These are phyloP conservation scores for Sternarchorhynchus goeldii DNA, from an alignment of 2,797 vertebrate species.

Conservation along the genomic window DNA sequence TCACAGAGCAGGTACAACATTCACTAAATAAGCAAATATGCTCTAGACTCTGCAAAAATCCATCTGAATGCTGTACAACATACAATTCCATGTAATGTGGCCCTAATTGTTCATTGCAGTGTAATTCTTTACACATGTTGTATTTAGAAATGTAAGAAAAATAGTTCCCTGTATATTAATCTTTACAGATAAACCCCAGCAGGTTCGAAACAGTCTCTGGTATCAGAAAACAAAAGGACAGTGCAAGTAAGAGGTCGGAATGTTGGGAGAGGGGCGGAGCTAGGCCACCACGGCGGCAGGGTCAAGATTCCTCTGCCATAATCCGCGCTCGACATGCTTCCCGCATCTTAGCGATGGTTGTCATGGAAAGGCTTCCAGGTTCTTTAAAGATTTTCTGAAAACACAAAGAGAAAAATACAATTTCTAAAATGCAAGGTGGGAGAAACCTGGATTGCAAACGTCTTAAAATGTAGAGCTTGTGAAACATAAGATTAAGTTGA, in stretches of 20 bases:
- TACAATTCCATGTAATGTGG: neutral
- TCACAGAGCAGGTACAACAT: neutral
- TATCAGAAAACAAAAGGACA: constrained; percentile 39
- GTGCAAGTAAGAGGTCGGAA: constrained; percentile 62
- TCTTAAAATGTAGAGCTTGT: too few species aligned
- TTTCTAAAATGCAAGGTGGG: constrained; percentile 14
- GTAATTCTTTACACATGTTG: neutral
- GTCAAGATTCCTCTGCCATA: constrained; percentile 68
- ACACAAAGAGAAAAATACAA: constrained; percentile 3
- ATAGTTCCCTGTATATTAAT: neutral
- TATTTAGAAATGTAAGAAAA: constrained; percentile 8
- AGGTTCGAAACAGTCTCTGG: constrained; percentile 58
- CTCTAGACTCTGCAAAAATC: neutral
- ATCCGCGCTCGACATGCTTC: constrained; percentile 74
- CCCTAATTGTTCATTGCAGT: neutral
- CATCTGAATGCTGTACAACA: neutral
- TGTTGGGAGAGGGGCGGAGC: constrained; percentile 52
- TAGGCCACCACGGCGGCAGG: neutral
- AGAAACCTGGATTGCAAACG: neutral
- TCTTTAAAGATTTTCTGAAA: constrained; percentile 87
- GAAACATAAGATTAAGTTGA: too few species aligned
- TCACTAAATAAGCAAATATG: neutral
- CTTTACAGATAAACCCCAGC: constrained; percentile 73
- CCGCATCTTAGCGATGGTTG: constrained; percentile 82
- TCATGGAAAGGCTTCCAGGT: constrained; percentile 85